Conservation (phyloP, 2,113 vertebrate genomes). For the Barnardius zonarius region DNA sequence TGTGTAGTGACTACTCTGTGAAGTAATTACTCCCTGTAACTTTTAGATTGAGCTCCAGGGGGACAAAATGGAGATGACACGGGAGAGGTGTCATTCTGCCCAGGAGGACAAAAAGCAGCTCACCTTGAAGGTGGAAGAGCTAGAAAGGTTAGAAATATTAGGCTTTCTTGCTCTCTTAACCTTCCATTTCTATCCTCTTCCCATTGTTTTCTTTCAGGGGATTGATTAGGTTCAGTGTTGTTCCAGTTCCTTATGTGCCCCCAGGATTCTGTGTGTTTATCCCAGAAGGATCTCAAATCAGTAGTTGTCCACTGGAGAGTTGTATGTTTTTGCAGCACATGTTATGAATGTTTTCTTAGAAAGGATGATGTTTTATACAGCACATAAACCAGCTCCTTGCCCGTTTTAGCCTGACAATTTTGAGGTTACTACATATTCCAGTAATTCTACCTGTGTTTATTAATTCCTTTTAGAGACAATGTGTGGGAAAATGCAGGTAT, state of each 20-base stretch:
- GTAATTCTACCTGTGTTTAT: not conserved
- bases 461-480: not conserved
- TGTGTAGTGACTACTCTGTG: not conserved
- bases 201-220: not conserved
- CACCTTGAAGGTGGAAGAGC: constrained; percentile 81
- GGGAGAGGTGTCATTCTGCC: constrained; percentile 83
- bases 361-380: not conserved
- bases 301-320: not conserved
- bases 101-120: constrained; percentile 90
- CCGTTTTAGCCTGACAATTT: not conserved
- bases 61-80: constrained; percentile 83
- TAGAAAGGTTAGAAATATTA: constrained; percentile 84
- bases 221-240: constrained; percentile 15
- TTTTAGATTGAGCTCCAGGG: constrained; percentile 90
- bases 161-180: not conserved
- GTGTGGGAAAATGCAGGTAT: not conserved
- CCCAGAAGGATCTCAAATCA: not conserved
- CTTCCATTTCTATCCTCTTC: not conserved
- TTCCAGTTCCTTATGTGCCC: not conserved
- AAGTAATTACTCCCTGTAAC: constrained; percentile 67
- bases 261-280: not conserved
- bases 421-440: not conserved
- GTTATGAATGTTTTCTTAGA: not conserved
- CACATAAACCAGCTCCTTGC: not conserved
- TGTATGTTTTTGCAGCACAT: not conserved